Base-by-base conservation (phyloP, 2,888 invertebrate genomes). In the Minunthozetes semirufus region DNA sequence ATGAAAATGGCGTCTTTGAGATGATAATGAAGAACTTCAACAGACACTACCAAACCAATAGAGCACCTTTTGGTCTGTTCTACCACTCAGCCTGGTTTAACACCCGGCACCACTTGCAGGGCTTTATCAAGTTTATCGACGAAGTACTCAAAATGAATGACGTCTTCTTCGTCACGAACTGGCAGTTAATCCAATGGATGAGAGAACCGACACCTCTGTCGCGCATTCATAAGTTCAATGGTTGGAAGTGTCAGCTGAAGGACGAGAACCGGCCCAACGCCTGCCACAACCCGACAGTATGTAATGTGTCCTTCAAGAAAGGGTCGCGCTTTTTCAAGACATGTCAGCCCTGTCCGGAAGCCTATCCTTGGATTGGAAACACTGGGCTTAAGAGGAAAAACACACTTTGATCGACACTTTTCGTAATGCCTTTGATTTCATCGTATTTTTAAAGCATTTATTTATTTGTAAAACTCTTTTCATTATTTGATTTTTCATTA, bases 31-130 rank as follows among this genome's bases (percentile, higher is more conserved):
- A 94, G 84, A 95, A 95, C 84, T 95, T 95, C 81, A 92, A 94
- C 82, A 87, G 94, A 80, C 94, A 94, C 85, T 95, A 94, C 82
- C 92, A 92, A 46, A 91, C 92, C 46, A 94, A 94, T 86, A 90
- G 93, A 82, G 93, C 94, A 78, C 94, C 94, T 66, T 94, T 94
- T 81, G 94, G 94, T 77, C 85, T 94, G 72, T 94, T 90, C 86
- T 94, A 94, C 82, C 94, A 94, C 83, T 94, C 94, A 1, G 94
- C 94, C 0, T 94, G 94, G 94, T 94, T 94, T 84, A 94, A 94
- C 0, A 93, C 94, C 80, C 90, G 92, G 0, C 94, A 94, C 82
- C 94, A 94, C 85, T 93, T 94, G 82, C 92, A 91, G 84, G 94
- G 94, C 27, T 95, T 94, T 84, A 92, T 94, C 80, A 90, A 90